Evolutionary conservation across 2,888 invertebrate genomes (phyloP).

Genomic region (Leptopterna dolabrata): DNA sequence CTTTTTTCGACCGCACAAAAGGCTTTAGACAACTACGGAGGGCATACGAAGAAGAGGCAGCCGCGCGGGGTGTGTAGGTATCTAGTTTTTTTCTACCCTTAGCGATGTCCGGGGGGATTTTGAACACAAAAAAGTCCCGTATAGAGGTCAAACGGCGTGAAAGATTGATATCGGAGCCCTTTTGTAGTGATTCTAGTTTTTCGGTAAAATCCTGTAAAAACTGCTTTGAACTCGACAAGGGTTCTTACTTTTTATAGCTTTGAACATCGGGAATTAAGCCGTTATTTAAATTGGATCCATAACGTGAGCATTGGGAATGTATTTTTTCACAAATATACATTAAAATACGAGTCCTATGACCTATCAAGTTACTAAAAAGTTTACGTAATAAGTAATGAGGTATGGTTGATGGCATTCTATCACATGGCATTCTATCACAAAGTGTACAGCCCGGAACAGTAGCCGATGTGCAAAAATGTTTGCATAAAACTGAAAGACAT

Average conservation of each 20-base stretch:
- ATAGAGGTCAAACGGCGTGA: conserved; percentile 44
- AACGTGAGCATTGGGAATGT: no score
- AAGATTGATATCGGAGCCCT: conserved; percentile 24
- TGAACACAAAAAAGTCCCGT: not conserved
- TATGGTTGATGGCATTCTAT: no score
- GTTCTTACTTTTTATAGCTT: not conserved
- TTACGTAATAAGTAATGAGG: no score
- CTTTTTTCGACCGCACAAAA: not conserved
- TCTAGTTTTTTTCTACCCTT: not conserved
- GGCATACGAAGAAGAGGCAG: not conserved
- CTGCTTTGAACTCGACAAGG: not conserved
- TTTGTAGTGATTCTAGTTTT: not conserved
- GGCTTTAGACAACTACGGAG: not conserved
- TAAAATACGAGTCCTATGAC: no score
- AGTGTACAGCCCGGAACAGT: no score
- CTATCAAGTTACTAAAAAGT: no score
- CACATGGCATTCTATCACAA: no score
- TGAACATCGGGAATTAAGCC: not conserved
- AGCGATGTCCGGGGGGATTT: not conserved
- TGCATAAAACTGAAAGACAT: no score
- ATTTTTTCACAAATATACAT: no score
- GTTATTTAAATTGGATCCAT: not conserved
- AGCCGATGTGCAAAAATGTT: no score
- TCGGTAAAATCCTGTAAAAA: not conserved
- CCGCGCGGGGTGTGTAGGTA: not conserved